Percentiles rank a stretch among this genome's conserved stretches.
phyloP scores from a whole-genome alignment of 2,888 invertebrate genomes.

The Hemistola chrysoprasaria region DNA sequence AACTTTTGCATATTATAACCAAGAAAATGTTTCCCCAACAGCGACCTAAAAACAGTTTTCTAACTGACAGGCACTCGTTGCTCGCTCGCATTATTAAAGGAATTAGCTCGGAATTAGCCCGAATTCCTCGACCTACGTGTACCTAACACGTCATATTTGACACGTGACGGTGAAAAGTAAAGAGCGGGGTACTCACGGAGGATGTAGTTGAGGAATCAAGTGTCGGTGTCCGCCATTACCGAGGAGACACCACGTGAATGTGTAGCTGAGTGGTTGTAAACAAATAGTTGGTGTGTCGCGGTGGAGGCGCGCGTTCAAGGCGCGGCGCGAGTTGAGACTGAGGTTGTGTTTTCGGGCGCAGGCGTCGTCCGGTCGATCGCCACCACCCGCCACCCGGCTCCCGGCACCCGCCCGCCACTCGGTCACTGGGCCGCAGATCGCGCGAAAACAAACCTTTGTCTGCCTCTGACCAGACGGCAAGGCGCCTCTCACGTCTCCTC shows the following conservation, averaged over 20 bases:
- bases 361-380: slow-evolving; percentile 71
- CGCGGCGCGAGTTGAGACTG: slow-evolving; percentile 60
- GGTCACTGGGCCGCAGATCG: slow-evolving; percentile 74
- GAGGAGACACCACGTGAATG: slow-evolving; percentile 33
- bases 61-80: slow-evolving; percentile 6
- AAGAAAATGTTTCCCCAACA: slow-evolving; percentile 6
- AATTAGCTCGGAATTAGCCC: slow-evolving; percentile 19
- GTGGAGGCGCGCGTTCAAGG: slow-evolving; percentile 45
- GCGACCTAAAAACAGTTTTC: slow-evolving; percentile 14
- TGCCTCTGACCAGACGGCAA: slow-evolving; percentile 69
- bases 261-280: slow-evolving; percentile 32
- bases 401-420: slow-evolving; percentile 61
- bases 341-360: slow-evolving; percentile 54
- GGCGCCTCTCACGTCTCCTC: slow-evolving; percentile 60
- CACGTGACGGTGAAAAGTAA: slow-evolving; percentile 4
- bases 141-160: slow-evolving; percentile 15
- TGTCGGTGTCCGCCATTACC: slow-evolving; percentile 41
- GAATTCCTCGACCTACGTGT: slow-evolving; percentile 11
- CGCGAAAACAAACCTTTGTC: slow-evolving; percentile 76
- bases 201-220: slow-evolving; percentile 32
- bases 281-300: slow-evolving; percentile 30
- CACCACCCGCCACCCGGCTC: slow-evolving; percentile 77
- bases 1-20: slow-evolving; percentile 10
- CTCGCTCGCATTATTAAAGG: slow-evolving; percentile 14
- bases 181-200: slow-evolving; percentile 16